A percentile compares a stretch with the other conserved stretches of the same genome.
phyloP scores from a whole-genome alignment of 2,113 vertebrate genomes.

The Echinops telfairi region DNA sequence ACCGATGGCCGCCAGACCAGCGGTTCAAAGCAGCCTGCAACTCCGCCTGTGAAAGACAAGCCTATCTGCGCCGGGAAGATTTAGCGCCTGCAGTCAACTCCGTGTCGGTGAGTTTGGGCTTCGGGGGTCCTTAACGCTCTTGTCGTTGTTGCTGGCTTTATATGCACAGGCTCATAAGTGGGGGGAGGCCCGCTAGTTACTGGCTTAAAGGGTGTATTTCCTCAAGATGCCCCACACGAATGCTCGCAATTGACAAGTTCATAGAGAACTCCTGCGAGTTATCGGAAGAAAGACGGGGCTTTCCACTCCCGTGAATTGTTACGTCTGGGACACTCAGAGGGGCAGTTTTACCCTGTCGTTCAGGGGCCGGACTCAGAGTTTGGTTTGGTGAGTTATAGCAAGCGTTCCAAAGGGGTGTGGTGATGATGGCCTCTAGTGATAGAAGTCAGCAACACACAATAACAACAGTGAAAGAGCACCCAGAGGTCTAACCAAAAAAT shows the following conservation, averaged over 20 bases:
- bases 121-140: too few species aligned
- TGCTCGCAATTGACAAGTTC: neutral
- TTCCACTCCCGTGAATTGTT: too few species aligned
- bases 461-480: neutral
- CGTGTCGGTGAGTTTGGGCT: too few species aligned
- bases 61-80: too few species aligned
- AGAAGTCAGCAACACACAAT: slow-evolving; percentile 38
- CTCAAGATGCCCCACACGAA: neutral
- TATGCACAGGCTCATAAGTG: neutral
- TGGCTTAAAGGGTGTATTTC: slow-evolving; percentile 11
- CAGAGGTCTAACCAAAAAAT: neutral
- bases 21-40: too few species aligned
- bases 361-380: too few species aligned
- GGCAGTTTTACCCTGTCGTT: too few species aligned
- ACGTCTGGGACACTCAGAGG: too few species aligned
- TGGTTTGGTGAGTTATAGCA: too few species aligned
- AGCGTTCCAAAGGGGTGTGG: slow-evolving; percentile 21
- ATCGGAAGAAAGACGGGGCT: neutral
- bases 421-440: neutral
- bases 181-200: neutral
- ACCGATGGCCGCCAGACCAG: too few species aligned
- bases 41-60: too few species aligned
- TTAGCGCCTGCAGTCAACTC: too few species aligned
- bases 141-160: neutral
- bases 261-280: neutral